These are phyloP conservation scores for Phoebastria nigripes DNA, from an alignment of 2,797 vertebrate genomes.

Conservation along the genomic window DNA sequence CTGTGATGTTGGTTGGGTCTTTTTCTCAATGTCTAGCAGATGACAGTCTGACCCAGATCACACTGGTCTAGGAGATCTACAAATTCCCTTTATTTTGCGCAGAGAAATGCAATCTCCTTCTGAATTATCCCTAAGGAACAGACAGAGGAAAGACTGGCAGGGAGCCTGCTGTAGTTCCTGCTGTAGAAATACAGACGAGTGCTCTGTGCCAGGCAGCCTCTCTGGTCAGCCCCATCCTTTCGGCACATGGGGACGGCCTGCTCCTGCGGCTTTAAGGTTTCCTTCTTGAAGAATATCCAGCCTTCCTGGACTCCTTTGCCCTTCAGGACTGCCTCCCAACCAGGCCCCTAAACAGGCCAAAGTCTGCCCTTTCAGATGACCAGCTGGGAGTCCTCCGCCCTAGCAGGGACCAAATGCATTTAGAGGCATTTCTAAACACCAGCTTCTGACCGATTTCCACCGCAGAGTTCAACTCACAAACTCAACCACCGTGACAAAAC, in stretches of 20 bases:
- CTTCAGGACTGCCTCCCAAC: not conserved
- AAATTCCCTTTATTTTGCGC: not conserved
- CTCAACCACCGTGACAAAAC: not conserved
- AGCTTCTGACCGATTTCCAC: not conserved
- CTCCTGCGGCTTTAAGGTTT: not conserved
- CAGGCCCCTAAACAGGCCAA: too few species aligned
- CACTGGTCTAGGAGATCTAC: not conserved
- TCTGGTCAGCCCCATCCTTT: not conserved
- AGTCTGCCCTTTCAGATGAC: not conserved
- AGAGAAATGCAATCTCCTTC: not conserved
- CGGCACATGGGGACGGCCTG: fast-evolving
- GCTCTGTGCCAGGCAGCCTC: not conserved
- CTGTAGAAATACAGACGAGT: not conserved
- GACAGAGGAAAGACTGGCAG: not conserved
- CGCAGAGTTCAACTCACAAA: not conserved
- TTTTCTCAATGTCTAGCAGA: not conserved
- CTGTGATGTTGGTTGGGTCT: not conserved
- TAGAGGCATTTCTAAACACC: not conserved
- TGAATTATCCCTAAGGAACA: not conserved
- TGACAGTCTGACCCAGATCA: not conserved
- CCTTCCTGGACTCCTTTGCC: not conserved
- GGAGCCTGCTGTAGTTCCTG: not conserved
- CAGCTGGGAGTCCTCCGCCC: not conserved
- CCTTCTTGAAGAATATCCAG: not conserved
- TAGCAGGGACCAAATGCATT: not conserved